These are phyloP conservation scores for Carterocephalus palaemon DNA, from an alignment of 2,888 invertebrate genomes.

Conservation along the genomic window DNA sequence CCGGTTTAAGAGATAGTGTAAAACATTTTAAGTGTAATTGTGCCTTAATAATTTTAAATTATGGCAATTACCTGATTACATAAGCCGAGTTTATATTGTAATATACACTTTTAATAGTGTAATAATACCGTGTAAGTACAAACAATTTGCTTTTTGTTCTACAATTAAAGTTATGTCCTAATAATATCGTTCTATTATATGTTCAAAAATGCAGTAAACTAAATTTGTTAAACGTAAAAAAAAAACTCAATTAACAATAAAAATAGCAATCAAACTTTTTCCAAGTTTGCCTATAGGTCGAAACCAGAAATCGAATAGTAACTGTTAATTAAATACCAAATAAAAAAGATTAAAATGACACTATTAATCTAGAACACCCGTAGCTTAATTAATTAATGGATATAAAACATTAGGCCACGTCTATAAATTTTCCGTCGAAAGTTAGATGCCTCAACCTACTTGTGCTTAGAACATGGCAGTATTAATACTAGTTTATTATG, in stretches of 20 bases:
- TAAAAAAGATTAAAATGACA: not conserved
- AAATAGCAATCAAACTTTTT: too few relatives aligned
- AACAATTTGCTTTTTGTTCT: too few relatives aligned
- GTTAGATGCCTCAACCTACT: not conserved
- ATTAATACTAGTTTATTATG: conserved; percentile 11
- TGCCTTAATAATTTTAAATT: conserved; percentile 20
- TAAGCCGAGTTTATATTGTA: too few relatives aligned
- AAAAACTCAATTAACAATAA: too few relatives aligned
- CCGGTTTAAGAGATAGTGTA: conserved; percentile 17
- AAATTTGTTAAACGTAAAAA: too few relatives aligned
- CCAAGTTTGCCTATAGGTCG: too few relatives aligned
- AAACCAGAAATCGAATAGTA: too few relatives aligned
- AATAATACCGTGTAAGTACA: too few relatives aligned
- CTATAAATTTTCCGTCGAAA: conserved; percentile 9
- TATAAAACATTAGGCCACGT: not conserved
- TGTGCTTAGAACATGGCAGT: conserved; percentile 6
- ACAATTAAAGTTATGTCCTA: too few relatives aligned
- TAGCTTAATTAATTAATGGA: conserved; percentile 3
- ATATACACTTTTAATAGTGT: too few relatives aligned
- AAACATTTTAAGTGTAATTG: conserved; percentile 5
- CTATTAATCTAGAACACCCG: not conserved
- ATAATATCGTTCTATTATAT: too few relatives aligned
- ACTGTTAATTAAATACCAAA: not conserved
- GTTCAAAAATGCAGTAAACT: too few relatives aligned
- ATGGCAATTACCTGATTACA: conserved; percentile 17